Percentiles rank a stretch among this genome's conserved stretches.
Evolutionary conservation across 2,113 vertebrate species (phyloP).

Genomic region (Ancistrus triradiatus): DNA sequence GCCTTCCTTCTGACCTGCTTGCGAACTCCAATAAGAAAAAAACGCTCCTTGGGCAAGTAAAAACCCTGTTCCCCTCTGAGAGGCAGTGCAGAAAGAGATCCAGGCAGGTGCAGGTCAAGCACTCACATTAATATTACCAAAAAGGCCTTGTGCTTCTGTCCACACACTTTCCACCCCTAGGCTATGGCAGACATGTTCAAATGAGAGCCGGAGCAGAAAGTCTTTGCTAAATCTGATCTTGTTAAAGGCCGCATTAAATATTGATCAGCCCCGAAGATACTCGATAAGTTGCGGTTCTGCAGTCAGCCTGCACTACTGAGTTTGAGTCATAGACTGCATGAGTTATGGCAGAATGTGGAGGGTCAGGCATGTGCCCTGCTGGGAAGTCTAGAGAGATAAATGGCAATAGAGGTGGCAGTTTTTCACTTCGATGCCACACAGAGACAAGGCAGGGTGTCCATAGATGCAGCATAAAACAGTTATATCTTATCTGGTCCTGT

Average conservation of each 20-base stretch:
- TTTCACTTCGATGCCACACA: conserved; percentile 28
- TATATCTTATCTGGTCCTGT: conserved; percentile 8
- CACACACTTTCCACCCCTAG: conserved; percentile 36
- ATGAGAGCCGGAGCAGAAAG: conserved; percentile 37
- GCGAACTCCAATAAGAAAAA: conserved; percentile 7
- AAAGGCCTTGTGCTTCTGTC: conserved; percentile 26
- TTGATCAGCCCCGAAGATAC: conserved; percentile 55
- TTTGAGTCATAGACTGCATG: conserved; percentile 29
- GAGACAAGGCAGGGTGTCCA: conserved; percentile 18
- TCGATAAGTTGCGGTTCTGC: conserved; percentile 48
- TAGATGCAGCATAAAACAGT: conserved; percentile 26
- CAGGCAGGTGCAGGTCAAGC: conserved; percentile 39
- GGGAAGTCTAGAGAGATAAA: conserved; percentile 31
- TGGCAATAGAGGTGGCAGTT: conserved; percentile 25
- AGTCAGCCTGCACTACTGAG: conserved; percentile 24
- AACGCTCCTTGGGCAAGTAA: background rate
- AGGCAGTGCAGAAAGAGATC: conserved; percentile 13
- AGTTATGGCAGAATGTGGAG: conserved; percentile 48
- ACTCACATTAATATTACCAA: conserved; percentile 50
- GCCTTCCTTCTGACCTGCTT: background rate
- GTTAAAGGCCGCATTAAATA: conserved; percentile 58
- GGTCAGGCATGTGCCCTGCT: conserved; percentile 16
- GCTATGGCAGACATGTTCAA: conserved; percentile 40
- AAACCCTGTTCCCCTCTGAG: conserved; percentile 21
- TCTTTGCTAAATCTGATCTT: conserved; percentile 53